Conservation (phyloP, 1,140 invertebrate genomes). For the Anastrepha ludens region DNA sequence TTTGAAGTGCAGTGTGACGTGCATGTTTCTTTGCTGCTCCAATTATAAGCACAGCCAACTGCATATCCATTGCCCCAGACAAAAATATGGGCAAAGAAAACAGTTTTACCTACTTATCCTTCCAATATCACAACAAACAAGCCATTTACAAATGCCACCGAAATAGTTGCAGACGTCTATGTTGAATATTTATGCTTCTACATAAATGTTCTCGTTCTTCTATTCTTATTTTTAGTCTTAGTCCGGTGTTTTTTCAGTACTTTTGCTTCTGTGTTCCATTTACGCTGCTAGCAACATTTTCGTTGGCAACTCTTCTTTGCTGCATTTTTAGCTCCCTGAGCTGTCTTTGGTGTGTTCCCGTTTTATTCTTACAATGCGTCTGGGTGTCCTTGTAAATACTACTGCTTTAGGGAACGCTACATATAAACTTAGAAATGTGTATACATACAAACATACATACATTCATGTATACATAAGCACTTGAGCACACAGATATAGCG, state of each 20-base stretch:
- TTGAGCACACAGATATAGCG: neutral
- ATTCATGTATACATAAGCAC: neutral
- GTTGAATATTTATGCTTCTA: neutral
- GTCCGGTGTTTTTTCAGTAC: neutral
- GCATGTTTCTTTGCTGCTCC: neutral
- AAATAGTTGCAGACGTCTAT: neutral
- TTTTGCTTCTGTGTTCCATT: no score
- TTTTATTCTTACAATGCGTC: neutral
- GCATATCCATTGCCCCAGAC: neutral
- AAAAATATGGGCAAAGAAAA: neutral
- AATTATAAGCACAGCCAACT: neutral
- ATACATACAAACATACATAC: no score
- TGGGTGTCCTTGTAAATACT: neutral
- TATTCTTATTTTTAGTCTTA: neutral
- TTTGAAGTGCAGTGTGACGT: no score
- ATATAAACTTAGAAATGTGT: neutral
- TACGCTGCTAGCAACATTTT: neutral
- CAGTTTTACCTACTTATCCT: neutral
- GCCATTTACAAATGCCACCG: neutral
- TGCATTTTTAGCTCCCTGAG: neutral
- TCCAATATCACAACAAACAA: neutral
- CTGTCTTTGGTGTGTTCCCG: neutral
- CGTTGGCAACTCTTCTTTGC: neutral
- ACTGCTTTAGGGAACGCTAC: neutral
- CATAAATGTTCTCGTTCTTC: neutral